Evolutionary conservation across 2,888 invertebrate genomes (phyloP), one percentile per base, ranked within the genome.

Genomic region (Trilocha varians): DNA sequence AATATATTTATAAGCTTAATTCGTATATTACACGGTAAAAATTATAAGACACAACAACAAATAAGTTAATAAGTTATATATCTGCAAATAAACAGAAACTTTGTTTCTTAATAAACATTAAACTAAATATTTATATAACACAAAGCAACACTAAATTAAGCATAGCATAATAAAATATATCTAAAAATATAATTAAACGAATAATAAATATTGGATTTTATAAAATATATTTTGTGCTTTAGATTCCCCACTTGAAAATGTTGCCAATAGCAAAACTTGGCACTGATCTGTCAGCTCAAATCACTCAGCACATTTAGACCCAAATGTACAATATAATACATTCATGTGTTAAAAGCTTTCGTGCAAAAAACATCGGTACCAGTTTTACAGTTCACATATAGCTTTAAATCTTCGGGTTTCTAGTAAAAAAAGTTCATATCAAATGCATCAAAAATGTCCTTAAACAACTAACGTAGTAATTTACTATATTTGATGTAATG

Each of bases 391-490:
- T 72, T 74, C 78, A 78, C 77, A 69, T 75, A 62, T 67, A 71
- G 70, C 72, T 70, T 76, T 72, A 75, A 67, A 67, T 62, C 68
- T 62, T 62, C 67, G 77, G 80, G 75, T 83, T 76, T 70, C 83
- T 84, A 85, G 84, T 84, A 85, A 85, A 85, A 85, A 85, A 84
- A 83, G 84, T 85, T 82, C 72, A 79, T 82, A 80, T 82, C 85
- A 85, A 85, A 85, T 85, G 85, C 85, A 80, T 85, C 83, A 82
- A 85, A 85, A 85, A 85, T 84, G 77, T 83, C 80, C 85, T 85
- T 85, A 84, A 69, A 82, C 75, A 75, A 80, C 84, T 85, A 84
- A 84, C 80, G 73, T 82, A 83, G 80, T 82, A 76, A 72, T 68
- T 66, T 56, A 71, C 74, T 77, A 78, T 71, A 70, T 63, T 67